Evolutionary conservation across 2,888 invertebrate genomes (phyloP).

Genomic region (Leptopilina myrica): DNA sequence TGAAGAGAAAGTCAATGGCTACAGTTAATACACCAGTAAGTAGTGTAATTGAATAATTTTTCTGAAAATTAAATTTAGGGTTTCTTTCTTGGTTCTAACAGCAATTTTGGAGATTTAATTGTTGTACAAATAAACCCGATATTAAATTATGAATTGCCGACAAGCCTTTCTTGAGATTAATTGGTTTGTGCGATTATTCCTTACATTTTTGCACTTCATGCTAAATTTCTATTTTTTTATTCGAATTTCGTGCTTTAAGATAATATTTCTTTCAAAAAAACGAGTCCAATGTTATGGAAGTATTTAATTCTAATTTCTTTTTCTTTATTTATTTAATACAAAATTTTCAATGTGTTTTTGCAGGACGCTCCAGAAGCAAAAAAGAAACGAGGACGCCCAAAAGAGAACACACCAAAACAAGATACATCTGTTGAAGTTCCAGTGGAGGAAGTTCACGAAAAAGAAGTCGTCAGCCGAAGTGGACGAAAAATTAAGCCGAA

Average conservation of each 20-base stretch:
- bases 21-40: conserved; percentile 67
- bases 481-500: conserved; percentile 87
- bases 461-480: conserved; percentile 83
- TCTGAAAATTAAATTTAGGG: conserved; percentile 24
- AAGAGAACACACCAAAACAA: conserved; percentile 60
- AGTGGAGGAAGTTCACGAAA: conserved; percentile 78
- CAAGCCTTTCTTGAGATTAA: conserved; percentile 75
- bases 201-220: conserved; percentile 67
- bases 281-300: too few relatives aligned
- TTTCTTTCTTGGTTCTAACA: conserved; percentile 41
- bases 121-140: conserved; percentile 66
- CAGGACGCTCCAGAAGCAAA: conserved; percentile 65
- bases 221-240: neutral
- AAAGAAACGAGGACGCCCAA: conserved; percentile 65
- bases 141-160: conserved; percentile 76
- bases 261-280: too few relatives aligned
- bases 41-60: neutral
- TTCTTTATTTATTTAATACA: neutral
- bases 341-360: conserved; percentile 30
- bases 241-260: too few relatives aligned
- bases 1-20: conserved; percentile 68
- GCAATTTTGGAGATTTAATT: conserved; percentile 41
- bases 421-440: conserved; percentile 70
- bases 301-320: neutral
- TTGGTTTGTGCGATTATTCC: conserved; percentile 79